These are phyloP conservation scores for Ypsolopha sequella DNA, from an alignment of 2,888 invertebrate species.

Conservation along the genomic window DNA sequence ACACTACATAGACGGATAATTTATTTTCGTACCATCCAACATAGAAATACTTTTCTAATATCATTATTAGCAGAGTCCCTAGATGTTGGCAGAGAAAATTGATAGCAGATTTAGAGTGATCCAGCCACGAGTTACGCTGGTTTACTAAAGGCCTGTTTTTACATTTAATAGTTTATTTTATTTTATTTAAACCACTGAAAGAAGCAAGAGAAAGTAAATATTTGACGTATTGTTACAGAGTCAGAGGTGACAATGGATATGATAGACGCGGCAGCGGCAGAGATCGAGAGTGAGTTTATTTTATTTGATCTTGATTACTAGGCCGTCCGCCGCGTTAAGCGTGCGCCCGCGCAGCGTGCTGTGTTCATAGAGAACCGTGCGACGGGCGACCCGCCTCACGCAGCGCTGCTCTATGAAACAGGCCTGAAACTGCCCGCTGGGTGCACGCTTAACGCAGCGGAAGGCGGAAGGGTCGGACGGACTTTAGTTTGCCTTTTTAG, in stretches of 20 bases:
- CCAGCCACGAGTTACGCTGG: slow-evolving; percentile 27
- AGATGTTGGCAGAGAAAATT: slow-evolving; percentile 40
- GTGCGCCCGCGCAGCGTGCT: neutral
- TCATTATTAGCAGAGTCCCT: slow-evolving; percentile 8
- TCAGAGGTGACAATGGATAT: slow-evolving; percentile 64
- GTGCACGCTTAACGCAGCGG: too few species aligned
- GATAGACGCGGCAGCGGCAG: slow-evolving; percentile 37
- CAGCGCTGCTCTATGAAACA: too few species aligned
- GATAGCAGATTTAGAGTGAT: slow-evolving; percentile 50
- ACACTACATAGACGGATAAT: neutral
- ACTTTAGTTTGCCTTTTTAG: too few species aligned
- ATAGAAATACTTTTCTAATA: slow-evolving; percentile 21
- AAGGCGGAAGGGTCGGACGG: too few species aligned
- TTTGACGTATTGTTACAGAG: slow-evolving; percentile 24
- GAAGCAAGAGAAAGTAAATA: too few species aligned
- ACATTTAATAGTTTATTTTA: slow-evolving; percentile 20
- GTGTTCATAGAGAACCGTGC: too few species aligned
- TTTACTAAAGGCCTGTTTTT: slow-evolving; percentile 56
- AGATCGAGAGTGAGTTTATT: slow-evolving; percentile 69
- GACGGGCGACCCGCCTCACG: neutral
- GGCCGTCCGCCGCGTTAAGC: neutral
- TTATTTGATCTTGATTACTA: slow-evolving; percentile 1
- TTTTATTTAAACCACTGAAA: too few species aligned
- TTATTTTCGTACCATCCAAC: slow-evolving; percentile 20
- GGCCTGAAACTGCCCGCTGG: too few species aligned